A percentile compares a stretch with the other conserved stretches of the same genome.
Evolutionary conservation across 2,113 vertebrate species (phyloP).

Genomic region (Stictonetta naevosa): DNA sequence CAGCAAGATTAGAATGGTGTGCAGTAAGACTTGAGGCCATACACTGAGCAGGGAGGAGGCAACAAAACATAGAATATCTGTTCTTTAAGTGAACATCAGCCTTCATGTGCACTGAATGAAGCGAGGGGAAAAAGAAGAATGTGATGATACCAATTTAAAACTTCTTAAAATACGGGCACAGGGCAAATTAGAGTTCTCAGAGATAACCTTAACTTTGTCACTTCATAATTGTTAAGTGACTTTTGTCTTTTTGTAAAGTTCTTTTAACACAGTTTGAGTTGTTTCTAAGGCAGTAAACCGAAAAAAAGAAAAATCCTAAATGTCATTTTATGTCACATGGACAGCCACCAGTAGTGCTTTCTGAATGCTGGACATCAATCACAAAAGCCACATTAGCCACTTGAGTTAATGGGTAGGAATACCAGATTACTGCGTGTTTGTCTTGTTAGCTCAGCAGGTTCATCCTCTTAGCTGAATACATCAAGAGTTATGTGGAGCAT

Average conservation of each 20-base stretch:
- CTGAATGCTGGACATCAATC: conserved; percentile 19
- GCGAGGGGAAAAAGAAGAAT: background rate
- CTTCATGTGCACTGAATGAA: background rate
- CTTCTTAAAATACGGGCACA: background rate
- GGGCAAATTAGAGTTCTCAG: background rate
- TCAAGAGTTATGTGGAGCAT: background rate
- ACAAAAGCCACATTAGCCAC: conserved; percentile 8
- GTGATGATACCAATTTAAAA: background rate
- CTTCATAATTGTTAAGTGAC: background rate
- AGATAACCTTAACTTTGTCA: background rate
- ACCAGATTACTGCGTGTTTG: conserved; percentile 27
- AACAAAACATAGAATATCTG: background rate
- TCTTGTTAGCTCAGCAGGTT: conserved; percentile 28
- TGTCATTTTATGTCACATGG: background rate
- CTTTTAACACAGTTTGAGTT: background rate
- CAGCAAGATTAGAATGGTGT: background rate
- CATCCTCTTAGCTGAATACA: background rate
- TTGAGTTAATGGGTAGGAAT: conserved; percentile 31
- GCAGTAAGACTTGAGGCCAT: background rate
- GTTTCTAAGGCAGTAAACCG: background rate
- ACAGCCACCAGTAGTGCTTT: background rate
- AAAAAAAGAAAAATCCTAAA: background rate
- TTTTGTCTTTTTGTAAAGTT: background rate
- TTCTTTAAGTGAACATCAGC: background rate
- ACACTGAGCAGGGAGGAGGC: background rate